Conservation (phyloP, 1,140 invertebrate genomes). For the Chrysomallon squamiferum region DNA sequence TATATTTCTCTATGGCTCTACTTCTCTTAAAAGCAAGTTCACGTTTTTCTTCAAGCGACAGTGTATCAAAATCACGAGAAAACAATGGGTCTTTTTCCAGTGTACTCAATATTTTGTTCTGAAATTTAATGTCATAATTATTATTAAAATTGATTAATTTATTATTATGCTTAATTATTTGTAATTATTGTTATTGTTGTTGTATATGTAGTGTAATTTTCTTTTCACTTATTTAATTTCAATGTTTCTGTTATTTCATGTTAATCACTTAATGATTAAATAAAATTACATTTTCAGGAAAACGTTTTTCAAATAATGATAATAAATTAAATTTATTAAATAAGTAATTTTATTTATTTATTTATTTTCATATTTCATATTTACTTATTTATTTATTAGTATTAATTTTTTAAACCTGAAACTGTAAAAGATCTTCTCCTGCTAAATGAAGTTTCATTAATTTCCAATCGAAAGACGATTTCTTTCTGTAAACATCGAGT, state of each 20-base stretch:
- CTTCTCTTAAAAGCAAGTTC: constrained; percentile 70
- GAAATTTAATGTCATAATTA: constrained; percentile 56
- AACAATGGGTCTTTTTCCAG: constrained; percentile 85
- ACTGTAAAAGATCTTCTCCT: constrained; percentile 73
- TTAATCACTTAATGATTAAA: no score
- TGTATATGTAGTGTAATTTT: no score
- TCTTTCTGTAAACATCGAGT: constrained; percentile 75
- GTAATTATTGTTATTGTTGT: no score
- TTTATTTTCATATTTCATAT: no score
- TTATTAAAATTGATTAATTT: no score
- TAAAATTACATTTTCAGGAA: no score
- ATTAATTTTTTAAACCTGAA: constrained; percentile 69
- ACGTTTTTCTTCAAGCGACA: constrained; percentile 75
- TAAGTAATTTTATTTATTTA: no score
- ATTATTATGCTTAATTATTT: no score
- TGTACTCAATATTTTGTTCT: constrained; percentile 83
- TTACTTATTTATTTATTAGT: not conserved
- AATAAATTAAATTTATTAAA: no score
- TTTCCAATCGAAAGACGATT: constrained; percentile 82
- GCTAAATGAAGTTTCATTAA: constrained; percentile 76
- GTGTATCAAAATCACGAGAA: constrained; percentile 65
- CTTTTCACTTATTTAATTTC: no score
- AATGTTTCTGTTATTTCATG: no score
- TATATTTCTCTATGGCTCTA: constrained; percentile 71
- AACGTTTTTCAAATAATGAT: no score